Evolutionary conservation across 2,113 vertebrate genomes (phyloP), one percentile per base, ranked within the genome.

Genomic region (Puntigrus tetrazona): DNA sequence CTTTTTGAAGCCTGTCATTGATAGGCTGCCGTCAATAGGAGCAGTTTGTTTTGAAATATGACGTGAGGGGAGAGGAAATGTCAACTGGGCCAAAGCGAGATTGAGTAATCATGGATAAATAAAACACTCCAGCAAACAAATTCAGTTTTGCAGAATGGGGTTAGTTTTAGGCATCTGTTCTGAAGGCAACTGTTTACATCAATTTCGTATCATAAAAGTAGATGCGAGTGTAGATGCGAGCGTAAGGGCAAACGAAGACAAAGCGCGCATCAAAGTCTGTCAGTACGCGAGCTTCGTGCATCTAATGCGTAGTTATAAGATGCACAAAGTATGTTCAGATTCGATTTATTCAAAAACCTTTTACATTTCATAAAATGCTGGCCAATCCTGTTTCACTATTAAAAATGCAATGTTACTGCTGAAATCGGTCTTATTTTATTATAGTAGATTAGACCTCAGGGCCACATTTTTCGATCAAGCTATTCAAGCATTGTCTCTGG

Each of bases 21-120:
- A 78, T 85, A 72, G 45, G 45, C 31, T 13, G 1, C 74, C 81
- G 88, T 89, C 86, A 61, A 91, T 91, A 86, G 90, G 57, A 3
- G 41, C 52, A 73, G 61, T 90, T 91, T 90, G 84, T 86, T 90
- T 89, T 85, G 55, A 87, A 88, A 88, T 89, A 84, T 90, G 72
- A 69, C 61, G 76, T 34, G 29, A 38, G 36, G 47, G 41, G 69
- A 67, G 79, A 81, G 86, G 86, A 85, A 81, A 81, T 70, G 79
- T 63, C 6, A 45, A 52, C 61, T 34, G 74, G 78, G 81, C 34
- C 5, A 86, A 45, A 84, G 67, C 74, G 36, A 74, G 63, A 78
- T 55, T 18, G 72, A 45, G 27, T 78, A 74, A 77, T 36, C 27
- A 41, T 41, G 61, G 74, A 69, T 69, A 78, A 82, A 84, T 81